Evolutionary conservation across 2,888 invertebrate genomes (phyloP).

Genomic region (Xanthorhoe designata): DNA sequence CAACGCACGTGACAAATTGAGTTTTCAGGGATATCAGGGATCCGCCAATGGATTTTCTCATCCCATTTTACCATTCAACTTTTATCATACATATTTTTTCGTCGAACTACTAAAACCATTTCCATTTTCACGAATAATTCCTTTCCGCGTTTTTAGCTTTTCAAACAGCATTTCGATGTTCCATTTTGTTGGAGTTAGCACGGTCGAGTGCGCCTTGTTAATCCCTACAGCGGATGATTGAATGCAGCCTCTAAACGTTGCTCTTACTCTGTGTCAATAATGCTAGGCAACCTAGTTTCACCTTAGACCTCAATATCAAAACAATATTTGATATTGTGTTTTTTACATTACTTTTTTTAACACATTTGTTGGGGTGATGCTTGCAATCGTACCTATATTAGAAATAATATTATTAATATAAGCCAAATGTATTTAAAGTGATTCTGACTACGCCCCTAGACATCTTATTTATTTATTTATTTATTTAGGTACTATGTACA

Average conservation of each 20-base stretch:
- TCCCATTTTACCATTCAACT: slow-evolving; percentile 11
- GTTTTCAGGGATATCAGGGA: slow-evolving; percentile 13
- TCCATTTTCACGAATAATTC: slow-evolving; percentile 47
- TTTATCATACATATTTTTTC: slow-evolving; percentile 22
- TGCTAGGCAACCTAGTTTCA: no score
- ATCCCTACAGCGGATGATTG: slow-evolving; percentile 55
- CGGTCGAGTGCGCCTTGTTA: slow-evolving; percentile 54
- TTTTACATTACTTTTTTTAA: no score
- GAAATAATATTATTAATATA: no score
- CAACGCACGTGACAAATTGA: slow-evolving; percentile 15
- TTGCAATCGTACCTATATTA: no score
- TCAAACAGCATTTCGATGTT: slow-evolving; percentile 69
- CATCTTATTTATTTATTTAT: no score
- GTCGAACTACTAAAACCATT: slow-evolving; percentile 37
- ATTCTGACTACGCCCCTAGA: no score
- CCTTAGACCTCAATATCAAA: no score
- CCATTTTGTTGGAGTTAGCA: slow-evolving; percentile 58
- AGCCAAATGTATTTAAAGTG: no score
- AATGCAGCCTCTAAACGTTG: slow-evolving; percentile 36
- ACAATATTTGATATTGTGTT: no score
- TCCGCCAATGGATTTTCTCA: slow-evolving; percentile 9
- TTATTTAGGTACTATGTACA: no score
- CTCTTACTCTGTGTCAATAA: slow-evolving; percentile 1
- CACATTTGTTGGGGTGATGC: no score
- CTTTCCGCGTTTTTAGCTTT: slow-evolving; percentile 62